A percentile compares a stretch with the other conserved stretches of the same genome.
Conservation (phyloP, 1,140 invertebrate genomes). For the Magallana gigas region DNA sequence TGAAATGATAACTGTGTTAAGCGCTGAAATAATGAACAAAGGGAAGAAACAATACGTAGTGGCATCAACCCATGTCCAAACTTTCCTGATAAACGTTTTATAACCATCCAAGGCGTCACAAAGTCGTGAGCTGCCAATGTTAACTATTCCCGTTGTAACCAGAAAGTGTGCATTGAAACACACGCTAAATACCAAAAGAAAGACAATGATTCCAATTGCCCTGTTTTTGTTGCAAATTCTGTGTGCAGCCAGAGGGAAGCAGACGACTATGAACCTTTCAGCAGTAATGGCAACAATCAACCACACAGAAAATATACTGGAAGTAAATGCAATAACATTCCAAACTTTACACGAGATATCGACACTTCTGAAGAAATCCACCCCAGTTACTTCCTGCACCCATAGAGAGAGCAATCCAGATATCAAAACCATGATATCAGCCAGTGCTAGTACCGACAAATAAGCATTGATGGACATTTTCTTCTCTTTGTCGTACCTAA, state of each 20-base stretch:
- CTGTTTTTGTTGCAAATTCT: neutral
- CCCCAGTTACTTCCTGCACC: conserved; percentile 66
- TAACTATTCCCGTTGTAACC: neutral
- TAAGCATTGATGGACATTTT: conserved; percentile 74
- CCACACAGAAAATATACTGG: neutral
- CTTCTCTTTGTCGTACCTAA: conserved; percentile 64
- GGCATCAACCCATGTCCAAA: conserved; percentile 2
- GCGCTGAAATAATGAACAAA: neutral
- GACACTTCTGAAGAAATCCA: conserved; percentile 59
- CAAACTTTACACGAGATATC: neutral
- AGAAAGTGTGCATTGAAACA: neutral
- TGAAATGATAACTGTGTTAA: neutral
- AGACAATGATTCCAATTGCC: neutral
- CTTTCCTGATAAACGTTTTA: neutral
- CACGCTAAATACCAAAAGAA: neutral
- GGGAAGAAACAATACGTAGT: neutral
- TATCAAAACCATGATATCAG: conserved; percentile 75
- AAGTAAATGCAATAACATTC: neutral
- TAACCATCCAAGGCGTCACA: neutral
- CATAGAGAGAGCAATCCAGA: conserved; percentile 75
- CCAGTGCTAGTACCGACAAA: conserved; percentile 73
- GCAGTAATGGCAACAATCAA: neutral
- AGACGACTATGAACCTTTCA: conserved; percentile 11
- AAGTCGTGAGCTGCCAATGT: neutral
- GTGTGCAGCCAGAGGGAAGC: neutral